Percentiles rank a stretch among this genome's conserved stretches.
These are phyloP conservation scores for Procavia capensis DNA, from an alignment of 2,113 vertebrate species.

Conservation along the genomic window DNA sequence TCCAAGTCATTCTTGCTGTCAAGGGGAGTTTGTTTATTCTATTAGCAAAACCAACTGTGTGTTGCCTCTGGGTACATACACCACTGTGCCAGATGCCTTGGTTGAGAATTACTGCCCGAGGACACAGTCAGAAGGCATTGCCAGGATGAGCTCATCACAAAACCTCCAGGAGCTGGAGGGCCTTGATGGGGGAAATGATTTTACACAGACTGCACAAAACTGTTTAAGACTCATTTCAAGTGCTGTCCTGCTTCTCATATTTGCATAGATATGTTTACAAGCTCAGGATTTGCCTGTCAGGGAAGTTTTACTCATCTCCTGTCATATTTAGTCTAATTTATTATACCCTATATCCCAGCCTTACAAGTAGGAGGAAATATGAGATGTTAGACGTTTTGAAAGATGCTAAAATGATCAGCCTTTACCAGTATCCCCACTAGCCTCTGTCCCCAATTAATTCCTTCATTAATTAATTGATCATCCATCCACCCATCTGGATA, in stretches of 20 bases:
- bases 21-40: constrained; percentile 35
- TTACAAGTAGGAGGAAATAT: background rate
- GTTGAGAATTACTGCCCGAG: constrained; percentile 51
- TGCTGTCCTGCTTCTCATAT: background rate
- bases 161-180: background rate
- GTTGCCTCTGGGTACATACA: constrained; percentile 3
- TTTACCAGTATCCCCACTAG: background rate
- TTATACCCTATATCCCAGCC: background rate
- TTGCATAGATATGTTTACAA: background rate
- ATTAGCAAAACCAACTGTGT: constrained; percentile 66
- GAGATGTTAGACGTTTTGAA: background rate
- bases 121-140: constrained; percentile 42
- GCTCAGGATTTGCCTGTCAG: background rate
- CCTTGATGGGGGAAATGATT: background rate
- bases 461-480: background rate
- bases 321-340: background rate
- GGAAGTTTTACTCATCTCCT: background rate
- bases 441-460: background rate
- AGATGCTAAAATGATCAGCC: background rate
- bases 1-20: constrained; percentile 38
- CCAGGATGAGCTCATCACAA: constrained; percentile 30
- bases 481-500: background rate
- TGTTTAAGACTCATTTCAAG: constrained; percentile 8
- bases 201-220: constrained; percentile 27
- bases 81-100: constrained; percentile 12